These are phyloP conservation scores for Piaya cayana DNA, from an alignment of 2,113 vertebrate genomes.

Conservation along the genomic window DNA sequence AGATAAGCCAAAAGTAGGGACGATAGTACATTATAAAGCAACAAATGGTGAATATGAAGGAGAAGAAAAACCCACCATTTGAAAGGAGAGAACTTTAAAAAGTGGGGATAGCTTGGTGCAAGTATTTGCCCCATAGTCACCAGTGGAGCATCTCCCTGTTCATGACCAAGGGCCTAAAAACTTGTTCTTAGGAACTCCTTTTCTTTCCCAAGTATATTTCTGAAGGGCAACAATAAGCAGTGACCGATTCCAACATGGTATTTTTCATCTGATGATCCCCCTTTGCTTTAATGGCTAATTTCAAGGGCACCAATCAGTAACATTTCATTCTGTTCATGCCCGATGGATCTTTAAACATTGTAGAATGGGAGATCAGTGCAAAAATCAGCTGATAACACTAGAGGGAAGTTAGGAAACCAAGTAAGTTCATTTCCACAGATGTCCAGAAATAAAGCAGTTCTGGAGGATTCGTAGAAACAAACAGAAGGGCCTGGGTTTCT, in stretches of 20 bases:
- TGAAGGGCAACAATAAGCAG: neutral
- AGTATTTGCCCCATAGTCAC: neutral
- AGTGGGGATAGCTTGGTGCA: neutral
- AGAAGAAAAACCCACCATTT: neutral
- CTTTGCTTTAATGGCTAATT: neutral
- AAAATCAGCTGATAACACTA: neutral
- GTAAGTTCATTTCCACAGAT: conserved; percentile 15
- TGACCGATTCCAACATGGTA: neutral
- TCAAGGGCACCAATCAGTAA: neutral
- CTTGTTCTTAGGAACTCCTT: neutral
- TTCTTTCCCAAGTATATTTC: neutral
- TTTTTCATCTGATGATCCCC: neutral
- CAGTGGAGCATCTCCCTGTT: neutral
- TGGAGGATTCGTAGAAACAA: conserved; percentile 9
- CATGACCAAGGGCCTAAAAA: neutral
- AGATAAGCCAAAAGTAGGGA: neutral
- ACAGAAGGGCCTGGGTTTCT: neutral
- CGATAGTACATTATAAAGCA: neutral
- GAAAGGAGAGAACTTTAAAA: neutral
- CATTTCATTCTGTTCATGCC: neutral
- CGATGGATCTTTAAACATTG: neutral
- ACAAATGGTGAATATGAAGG: neutral
- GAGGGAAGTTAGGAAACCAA: neutral
- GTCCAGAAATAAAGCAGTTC: conserved; percentile 26
- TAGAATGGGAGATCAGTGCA: neutral